phyloP scores from a whole-genome alignment of 2,113 vertebrate species.

The Enhydra lutris region DNA sequence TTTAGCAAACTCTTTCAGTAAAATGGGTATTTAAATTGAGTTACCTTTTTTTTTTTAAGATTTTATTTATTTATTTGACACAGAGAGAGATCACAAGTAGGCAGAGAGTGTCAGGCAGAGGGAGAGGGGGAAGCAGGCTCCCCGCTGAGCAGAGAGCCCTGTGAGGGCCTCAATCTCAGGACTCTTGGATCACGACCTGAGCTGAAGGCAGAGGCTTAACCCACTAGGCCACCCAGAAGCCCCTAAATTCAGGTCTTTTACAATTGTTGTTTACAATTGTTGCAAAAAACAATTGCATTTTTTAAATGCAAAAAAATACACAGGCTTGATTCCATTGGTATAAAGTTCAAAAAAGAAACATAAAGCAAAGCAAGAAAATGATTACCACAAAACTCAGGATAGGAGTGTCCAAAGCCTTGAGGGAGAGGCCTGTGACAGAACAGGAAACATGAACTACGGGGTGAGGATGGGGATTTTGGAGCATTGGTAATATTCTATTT shows the following conservation, averaged over 20 bases:
- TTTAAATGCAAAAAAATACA: neutral
- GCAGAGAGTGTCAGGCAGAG: no score
- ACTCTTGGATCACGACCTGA: no score
- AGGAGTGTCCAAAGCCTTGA: neutral
- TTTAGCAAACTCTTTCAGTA: neutral
- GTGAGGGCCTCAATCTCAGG: no score
- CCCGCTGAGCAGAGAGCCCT: no score
- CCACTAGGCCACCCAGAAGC: no score
- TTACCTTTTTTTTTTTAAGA: no score
- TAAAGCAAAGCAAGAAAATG: neutral
- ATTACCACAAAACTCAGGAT: neutral
- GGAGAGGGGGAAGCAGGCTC: no score
- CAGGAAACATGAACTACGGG: neutral
- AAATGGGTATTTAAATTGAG: neutral
- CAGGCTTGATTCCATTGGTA: neutral
- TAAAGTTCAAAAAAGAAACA: neutral
- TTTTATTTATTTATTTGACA: no score
- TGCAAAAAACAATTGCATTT: no score
- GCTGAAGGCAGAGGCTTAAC: no score
- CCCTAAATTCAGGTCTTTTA: neutral
- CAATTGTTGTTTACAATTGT: neutral
- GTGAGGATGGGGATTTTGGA: neutral
- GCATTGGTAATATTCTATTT: neutral
- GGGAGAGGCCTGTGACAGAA: neutral
- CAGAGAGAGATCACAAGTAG: no score